Base-by-base conservation (phyloP, 2,888 invertebrate species). In the Spilarctia lutea region DNA sequence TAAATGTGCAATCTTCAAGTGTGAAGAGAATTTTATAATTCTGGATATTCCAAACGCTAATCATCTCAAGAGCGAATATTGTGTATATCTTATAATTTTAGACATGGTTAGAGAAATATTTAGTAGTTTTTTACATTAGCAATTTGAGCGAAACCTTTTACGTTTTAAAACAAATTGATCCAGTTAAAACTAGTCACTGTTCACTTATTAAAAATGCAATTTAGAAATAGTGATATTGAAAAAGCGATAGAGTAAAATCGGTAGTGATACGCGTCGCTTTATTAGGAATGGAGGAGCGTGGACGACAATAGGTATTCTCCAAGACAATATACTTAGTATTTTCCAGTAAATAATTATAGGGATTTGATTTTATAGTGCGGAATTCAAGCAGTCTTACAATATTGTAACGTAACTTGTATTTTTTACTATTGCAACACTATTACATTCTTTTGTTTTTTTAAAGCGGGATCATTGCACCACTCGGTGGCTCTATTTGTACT, bases 321-420 rank as follows among this genome's bases (percentile, higher is more conserved):
- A 84, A 83, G 88, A 88, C 88, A 88, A 88, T 88, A 87, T 77
- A 52, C 78, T 72, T 60, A 76, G 84, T 82, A 82, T 87, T 45
- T 84, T 85, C 83, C 81, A 82, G 83, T 82, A 84, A 85, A 83
- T 79, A 60, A 82, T 80, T 69, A 20, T 48, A 68, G 24, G 20
- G 33, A 33, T 33, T 33, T 11, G 24, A 33, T 68, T 48, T 68
- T 33, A 48, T 33, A 13, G 39, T 69, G 48, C 72, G 68, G 74
- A 30, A 69, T 45, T 71, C 66, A 69, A 39, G 11, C 0, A 11
- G 39, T 3, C 39, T 39, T 39, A 39, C 0, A 39, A 39, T 39
- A 39, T 39, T 39, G 39, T 81, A 76, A 13, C 48, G 10, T 80
- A 75, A 71, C 74, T 75, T 70, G 67, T 76, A n/a, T 65, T 83